Base-by-base conservation (phyloP, 2,888 invertebrate genomes). In the Cepaea hortensis region DNA sequence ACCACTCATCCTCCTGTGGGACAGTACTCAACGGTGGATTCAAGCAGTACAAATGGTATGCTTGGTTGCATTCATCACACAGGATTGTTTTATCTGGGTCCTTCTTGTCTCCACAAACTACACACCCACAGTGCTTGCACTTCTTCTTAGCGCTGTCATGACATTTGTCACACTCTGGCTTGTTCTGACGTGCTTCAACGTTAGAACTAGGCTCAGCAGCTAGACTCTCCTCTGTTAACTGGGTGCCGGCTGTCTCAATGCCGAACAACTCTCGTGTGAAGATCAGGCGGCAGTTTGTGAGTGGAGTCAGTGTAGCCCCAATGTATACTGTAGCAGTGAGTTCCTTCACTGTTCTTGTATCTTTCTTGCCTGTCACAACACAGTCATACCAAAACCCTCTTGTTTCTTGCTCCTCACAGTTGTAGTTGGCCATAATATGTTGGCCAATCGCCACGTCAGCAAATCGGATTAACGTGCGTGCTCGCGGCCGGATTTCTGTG, bases 61-160 rank as follows among this genome's bases (percentile, higher is more conserved):
- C 96, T 79, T 95, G 94, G 92, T 97, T 96, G 93, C 97, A 97
- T 92, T 97, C 97, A 91, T 97, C 97, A 92, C 97, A 97, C 68
- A 97, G 94, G 13, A 97, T 95, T 92, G 97, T 96, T 94, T 96
- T 96, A 76, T 96, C 96, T 18, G 96, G 96, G 86, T 96, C 95
- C 85, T 96, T 95, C 94, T 97, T 97, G 1, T 96, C 96, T 7
- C 95, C 96, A 93, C 97, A 97, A 23, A 96, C 92, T 90, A 94
- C 95, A 92, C 97, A 97, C 2, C 97, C 96, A 92, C 97, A 97
- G 61, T 96, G 96, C 91, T 95, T 96, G 92, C 97, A 97, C 62
- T 95, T 96, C 70, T 93, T 94, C 0, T 95, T 94, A 15, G 96
- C 95, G 89, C 96, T 95, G 91, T 97, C 97, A 70, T 95, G 95